These are phyloP conservation scores for Akabosia matsudoensis DNA, from an alignment of 1,140 invertebrate genomes.

Conservation along the genomic window DNA sequence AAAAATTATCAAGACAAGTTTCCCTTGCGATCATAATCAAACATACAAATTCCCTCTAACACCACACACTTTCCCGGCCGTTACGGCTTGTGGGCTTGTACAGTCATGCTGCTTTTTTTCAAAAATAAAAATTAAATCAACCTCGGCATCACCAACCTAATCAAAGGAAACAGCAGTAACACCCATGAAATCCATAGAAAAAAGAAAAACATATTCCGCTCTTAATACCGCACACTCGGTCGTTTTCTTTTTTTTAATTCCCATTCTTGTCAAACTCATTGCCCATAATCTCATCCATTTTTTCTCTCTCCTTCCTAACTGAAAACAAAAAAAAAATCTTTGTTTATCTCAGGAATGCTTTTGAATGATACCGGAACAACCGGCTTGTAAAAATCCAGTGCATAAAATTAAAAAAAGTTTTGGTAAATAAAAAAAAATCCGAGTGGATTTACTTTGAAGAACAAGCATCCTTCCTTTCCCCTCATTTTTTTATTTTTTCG, in stretches of 20 bases:
- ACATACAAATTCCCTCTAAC: background rate
- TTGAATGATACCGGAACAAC: no score
- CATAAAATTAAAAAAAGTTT: slow-evolving; percentile 13
- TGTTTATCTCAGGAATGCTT: background rate
- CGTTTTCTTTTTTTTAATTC: no score
- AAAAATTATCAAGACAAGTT: background rate
- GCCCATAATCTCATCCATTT: slow-evolving; percentile 5
- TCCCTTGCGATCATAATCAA: background rate
- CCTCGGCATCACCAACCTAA: background rate
- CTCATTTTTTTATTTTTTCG: background rate
- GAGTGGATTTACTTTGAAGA: background rate
- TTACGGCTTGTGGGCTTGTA: no score
- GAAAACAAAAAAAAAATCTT: background rate
- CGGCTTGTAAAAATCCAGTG: background rate
- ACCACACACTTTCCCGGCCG: no score
- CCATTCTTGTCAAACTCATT: background rate
- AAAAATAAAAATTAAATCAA: background rate
- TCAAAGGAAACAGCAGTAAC: background rate
- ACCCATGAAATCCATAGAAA: background rate
- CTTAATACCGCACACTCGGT: no score
- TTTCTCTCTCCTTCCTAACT: background rate
- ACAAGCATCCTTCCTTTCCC: background rate
- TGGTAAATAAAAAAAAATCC: slow-evolving; percentile 6
- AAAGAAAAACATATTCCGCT: background rate
- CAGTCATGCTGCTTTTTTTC: background rate